Evolutionary conservation across 1,140 invertebrate genomes (phyloP), one percentile per base, ranked within the genome.

Genomic region (Bilobella aurantiaca): DNA sequence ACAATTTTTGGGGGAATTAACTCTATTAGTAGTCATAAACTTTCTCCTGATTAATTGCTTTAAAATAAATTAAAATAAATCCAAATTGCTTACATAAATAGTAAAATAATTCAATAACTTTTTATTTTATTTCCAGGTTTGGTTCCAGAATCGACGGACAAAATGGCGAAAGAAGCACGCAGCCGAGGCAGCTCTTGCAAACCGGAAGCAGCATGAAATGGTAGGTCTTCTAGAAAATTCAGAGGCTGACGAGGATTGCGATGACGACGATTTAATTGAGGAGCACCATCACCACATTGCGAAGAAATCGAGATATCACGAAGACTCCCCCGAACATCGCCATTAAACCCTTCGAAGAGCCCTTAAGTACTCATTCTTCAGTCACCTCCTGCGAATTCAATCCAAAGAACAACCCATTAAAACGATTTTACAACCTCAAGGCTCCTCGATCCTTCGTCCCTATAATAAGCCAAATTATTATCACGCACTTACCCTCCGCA

Each of bases 91-190:
- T n/a, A n/a, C n/a, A n/a, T n/a, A n/a, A n/a, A n/a, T n/a, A n/a
- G n/a, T n/a, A n/a, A n/a, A n/a, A n/a, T n/a, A n/a, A n/a, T 31
- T 62, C 21, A 64, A 30, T 32, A 14, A 31, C 18, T 60, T 46
- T 18, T 58, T 27, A 31, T 14, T 53, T 62, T 68, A 37, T 46
- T 84, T 83, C 46, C 84, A 99, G 96, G 96, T 99, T 46, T 99
- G 96, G 96, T 99, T 99, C 81, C 96, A 99, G 81, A 99, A 99
- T 79, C 85, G 96, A 77, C 83, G 96, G 76, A 99, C 96, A 73
- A 99, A 99, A 83, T 98, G 96, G 96, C 83, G 96, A 74, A 99
- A 99, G 84, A 95, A 95, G 78, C 94, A 98, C 82, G 95, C 96
- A 0, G 96, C 95, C 1, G 96, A 98, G 82, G 96, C 97, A 93